A percentile compares a stretch with the other conserved stretches of the same genome.
Conservation (phyloP, 2,797 vertebrate species). For the Manis crassicaudata region DNA sequence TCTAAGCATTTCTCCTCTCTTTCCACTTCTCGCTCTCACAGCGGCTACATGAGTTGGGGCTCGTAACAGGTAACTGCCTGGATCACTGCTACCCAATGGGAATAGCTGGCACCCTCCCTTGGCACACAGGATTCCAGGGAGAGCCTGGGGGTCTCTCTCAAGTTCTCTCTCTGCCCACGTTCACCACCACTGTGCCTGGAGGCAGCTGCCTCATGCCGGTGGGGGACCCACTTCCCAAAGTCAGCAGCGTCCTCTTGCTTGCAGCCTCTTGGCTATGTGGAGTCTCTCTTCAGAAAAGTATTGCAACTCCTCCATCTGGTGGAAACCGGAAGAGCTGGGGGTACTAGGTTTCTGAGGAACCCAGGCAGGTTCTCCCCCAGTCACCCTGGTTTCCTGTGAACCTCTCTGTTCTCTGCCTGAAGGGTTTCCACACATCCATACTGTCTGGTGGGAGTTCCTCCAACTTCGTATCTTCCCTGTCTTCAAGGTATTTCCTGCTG, state of each 20-base stretch:
- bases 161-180: not conserved
- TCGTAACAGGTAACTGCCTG: not conserved
- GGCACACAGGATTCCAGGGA: not conserved
- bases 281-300: not conserved
- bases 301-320: not conserved
- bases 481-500: not conserved
- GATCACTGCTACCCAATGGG: no score
- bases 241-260: not conserved
- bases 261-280: not conserved
- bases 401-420: not conserved
- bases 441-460: not conserved
- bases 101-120: not conserved
- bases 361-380: not conserved
- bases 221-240: not conserved
- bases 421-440: not conserved
- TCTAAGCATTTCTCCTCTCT: not conserved
- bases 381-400: not conserved
- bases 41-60: not conserved
- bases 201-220: fast-evolving
- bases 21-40: not conserved
- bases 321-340: not conserved
- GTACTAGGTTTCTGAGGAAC: not conserved
- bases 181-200: not conserved
- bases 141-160: not conserved
- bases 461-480: not conserved